Conservation (phyloP, 2,888 invertebrate species). For the Hybos culiciformis region DNA sequence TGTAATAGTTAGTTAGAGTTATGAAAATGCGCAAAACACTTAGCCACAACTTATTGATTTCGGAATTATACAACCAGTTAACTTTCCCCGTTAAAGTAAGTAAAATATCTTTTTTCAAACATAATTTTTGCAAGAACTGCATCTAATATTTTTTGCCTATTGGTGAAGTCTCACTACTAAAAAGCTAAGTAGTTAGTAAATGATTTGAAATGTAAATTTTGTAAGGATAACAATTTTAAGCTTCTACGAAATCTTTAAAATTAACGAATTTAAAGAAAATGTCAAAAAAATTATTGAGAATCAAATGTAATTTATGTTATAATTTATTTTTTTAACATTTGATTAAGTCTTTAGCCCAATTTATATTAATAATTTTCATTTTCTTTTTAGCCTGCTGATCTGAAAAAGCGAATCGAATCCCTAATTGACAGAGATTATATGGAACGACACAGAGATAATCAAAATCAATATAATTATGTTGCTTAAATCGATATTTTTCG, state of each 20-base stretch:
- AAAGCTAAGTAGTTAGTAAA: too few relatives aligned
- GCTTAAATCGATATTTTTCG: too few relatives aligned
- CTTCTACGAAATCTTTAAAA: too few relatives aligned
- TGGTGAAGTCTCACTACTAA: too few relatives aligned
- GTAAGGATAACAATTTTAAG: too few relatives aligned
- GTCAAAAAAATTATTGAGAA: too few relatives aligned
- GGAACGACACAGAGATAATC: conserved; percentile 96
- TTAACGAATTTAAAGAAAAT: too few relatives aligned
- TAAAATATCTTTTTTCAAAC: conserved; percentile 1
- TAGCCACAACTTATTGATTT: conserved; percentile 89
- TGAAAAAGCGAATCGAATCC: conserved; percentile 97
- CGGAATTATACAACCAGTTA: conserved; percentile 92
- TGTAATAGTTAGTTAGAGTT: conserved; percentile 90
- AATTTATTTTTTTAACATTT: too few relatives aligned
- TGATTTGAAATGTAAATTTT: too few relatives aligned
- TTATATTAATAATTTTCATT: conserved; percentile 3
- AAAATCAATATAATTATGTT: conserved; percentile 97
- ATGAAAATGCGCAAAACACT: conserved; percentile 99
- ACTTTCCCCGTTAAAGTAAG: conserved; percentile 96
- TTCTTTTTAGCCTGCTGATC: conserved; percentile 70
- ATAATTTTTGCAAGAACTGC: not conserved
- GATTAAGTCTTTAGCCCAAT: not conserved
- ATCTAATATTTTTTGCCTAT: not conserved
- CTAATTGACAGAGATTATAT: conserved; percentile 98
- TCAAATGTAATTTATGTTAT: too few relatives aligned